phyloP scores from a whole-genome alignment of 37 sponge, comb jelly and placozoan species.

The Aplysina aerophoba region DNA sequence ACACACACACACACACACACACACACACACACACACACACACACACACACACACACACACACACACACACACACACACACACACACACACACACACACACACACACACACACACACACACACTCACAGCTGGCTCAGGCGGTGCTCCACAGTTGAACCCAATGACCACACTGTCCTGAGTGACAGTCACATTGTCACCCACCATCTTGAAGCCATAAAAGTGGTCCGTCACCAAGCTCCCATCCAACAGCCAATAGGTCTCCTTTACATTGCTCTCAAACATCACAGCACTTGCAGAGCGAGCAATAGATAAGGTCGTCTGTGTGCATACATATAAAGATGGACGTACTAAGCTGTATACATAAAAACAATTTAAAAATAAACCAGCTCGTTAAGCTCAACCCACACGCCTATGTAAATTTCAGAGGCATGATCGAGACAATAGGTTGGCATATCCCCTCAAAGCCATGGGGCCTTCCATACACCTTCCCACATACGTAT shows the following conservation, averaged over 20 bases:
- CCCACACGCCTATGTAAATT: too few relatives aligned
- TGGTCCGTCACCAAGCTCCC: conserved; percentile 52
- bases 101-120: not conserved
- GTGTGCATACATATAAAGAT: not conserved
- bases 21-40: too few relatives aligned
- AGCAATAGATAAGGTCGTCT: conserved; percentile 64
- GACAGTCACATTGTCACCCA: conserved; percentile 40
- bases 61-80: not conserved
- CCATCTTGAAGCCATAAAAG: conserved; percentile 58
- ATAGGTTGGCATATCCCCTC: too few relatives aligned
- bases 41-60: not conserved
- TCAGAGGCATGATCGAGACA: too few relatives aligned
- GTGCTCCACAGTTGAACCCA: conserved; percentile 71
- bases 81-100: not conserved
- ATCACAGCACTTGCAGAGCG: conserved; percentile 68
- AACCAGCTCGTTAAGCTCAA: too few relatives aligned
- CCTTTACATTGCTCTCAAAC: conserved; percentile 68
- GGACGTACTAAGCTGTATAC: not conserved
- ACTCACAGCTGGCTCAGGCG: conserved; percentile 74
- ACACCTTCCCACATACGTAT: too few relatives aligned
- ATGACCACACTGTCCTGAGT: conserved; percentile 42
- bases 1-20: too few relatives aligned
- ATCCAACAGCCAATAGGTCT: conserved; percentile 21
- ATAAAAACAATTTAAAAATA: not conserved
- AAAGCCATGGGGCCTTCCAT: too few relatives aligned